Base-by-base conservation (phyloP, 2,888 invertebrate species). In the Hirudinaria manillensis region DNA sequence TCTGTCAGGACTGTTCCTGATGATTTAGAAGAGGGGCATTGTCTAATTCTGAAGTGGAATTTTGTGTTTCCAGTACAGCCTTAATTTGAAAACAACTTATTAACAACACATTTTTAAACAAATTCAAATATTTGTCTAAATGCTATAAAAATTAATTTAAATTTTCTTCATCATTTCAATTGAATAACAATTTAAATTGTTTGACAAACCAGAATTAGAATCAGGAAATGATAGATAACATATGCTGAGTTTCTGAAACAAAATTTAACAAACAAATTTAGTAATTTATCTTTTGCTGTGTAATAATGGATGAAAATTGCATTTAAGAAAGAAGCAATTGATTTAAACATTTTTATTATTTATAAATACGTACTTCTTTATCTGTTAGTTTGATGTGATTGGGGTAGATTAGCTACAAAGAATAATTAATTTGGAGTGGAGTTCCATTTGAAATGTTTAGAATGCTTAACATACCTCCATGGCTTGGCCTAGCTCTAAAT, bases 221-320 rank as follows among this genome's bases (percentile, higher is more conserved):
- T 99, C 99, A 2, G 99, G 99, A 86, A 99, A 99, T 61, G 98
- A 95, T 85, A 98, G 88, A 85, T 99, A 99, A 86, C 98, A 98
- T 80, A 99, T 92, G 87, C 87, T 87, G 79, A 84, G 84, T 83
- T 86, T 87, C 83, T 85, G 83, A 56, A 82, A 81, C 73, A 32
- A 67, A 74, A 45, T 29, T 36, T 38, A 45, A 36, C 24, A 71
- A 4, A 71, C 21, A 66, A 65, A 34, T 34, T 32, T 34, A 68
- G 4, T 6, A 3, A 34, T n/a, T 34, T 24, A n/a, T n/a, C 4
- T 32, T 36, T 34, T 34, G 29, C 24, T 4, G 13, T n/a, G 19
- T 45, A 45, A 70, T 2, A 7, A 70, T 19, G 27, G 19, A 6
- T n/a, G 3, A 32, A 6, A 10, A 10, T 38, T 38, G 10, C 10